A percentile compares a stretch with the other conserved stretches of the same genome.
Evolutionary conservation across 2,113 vertebrate species (phyloP).

Genomic region (Oceanites oceanicus): DNA sequence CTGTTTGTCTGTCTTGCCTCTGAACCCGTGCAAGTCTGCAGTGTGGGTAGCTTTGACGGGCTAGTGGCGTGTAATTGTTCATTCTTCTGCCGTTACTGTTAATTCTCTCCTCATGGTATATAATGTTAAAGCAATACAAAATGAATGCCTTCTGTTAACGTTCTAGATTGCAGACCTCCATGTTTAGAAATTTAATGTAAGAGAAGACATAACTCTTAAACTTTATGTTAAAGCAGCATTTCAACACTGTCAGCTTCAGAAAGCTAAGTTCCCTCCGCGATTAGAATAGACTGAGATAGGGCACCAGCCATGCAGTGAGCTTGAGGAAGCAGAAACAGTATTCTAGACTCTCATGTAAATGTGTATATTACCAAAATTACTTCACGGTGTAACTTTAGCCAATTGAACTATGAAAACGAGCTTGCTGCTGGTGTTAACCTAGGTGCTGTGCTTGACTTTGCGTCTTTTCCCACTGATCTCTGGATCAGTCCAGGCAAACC

Average conservation of each 20-base stretch:
- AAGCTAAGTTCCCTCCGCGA: not conserved
- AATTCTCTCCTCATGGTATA: not conserved
- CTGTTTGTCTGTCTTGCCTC: not conserved
- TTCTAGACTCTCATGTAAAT: not conserved
- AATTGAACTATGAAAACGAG: not conserved
- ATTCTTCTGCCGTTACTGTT: not conserved
- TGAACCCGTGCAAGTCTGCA: not conserved
- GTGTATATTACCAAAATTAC: not conserved
- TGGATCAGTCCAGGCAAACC: not conserved
- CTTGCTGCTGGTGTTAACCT: not conserved
- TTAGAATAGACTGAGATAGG: not conserved
- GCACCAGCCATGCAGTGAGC: rapidly evolving
- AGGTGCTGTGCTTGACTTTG: not conserved
- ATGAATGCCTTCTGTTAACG: not conserved
- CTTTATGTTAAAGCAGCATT: not conserved
- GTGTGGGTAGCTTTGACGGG: not conserved
- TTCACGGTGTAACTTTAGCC: not conserved
- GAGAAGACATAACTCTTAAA: not conserved
- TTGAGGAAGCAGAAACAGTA: not conserved
- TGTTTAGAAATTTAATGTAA: not conserved
- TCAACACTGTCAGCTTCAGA: not conserved
- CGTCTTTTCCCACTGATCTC: not conserved
- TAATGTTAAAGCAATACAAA: not conserved
- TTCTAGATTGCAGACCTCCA: not conserved
- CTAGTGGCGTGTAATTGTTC: not conserved